These are phyloP conservation scores for Chaetura pelagica DNA, from an alignment of 2,113 vertebrate species.

Conservation along the genomic window DNA sequence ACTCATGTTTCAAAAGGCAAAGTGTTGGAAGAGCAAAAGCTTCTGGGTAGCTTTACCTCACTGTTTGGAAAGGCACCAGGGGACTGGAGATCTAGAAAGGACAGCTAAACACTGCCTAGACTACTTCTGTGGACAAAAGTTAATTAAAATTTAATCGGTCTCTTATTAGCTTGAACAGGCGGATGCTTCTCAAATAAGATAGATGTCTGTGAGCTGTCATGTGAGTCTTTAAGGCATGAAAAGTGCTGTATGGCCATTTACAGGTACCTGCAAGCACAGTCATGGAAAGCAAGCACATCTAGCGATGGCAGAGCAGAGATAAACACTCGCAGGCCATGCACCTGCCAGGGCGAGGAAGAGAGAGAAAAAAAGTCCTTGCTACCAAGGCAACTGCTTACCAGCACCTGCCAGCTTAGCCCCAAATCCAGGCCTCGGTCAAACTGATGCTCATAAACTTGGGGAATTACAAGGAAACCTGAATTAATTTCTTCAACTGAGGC, in stretches of 20 bases:
- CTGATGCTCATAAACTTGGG: background rate
- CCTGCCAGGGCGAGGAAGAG: background rate
- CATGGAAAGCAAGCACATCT: background rate
- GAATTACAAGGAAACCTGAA: background rate
- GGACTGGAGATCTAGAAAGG: constrained; percentile 15
- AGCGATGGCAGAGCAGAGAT: background rate
- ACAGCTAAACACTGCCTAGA: constrained; percentile 2
- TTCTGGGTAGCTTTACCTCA: background rate
- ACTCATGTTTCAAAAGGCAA: background rate
- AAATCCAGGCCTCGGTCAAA: constrained; percentile 23
- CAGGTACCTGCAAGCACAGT: background rate
- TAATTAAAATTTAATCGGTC: constrained; percentile 71
- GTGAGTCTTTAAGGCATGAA: background rate
- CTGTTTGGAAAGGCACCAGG: background rate
- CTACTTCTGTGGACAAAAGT: background rate
- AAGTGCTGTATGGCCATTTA: background rate
- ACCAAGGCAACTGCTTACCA: constrained; percentile 28
- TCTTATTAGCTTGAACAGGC: constrained; percentile 20
- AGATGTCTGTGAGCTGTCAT: background rate
- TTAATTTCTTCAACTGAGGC: constrained; percentile 26
- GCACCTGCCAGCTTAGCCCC: constrained; percentile 54
- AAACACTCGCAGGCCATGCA: background rate
- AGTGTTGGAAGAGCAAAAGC: background rate
- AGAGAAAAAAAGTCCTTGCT: background rate
- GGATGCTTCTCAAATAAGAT: background rate